A percentile compares a stretch with the other conserved stretches of the same genome.
These are phyloP conservation scores for Cheirogaleus medius DNA, from an alignment of 2,113 vertebrate genomes.

Conservation along the genomic window DNA sequence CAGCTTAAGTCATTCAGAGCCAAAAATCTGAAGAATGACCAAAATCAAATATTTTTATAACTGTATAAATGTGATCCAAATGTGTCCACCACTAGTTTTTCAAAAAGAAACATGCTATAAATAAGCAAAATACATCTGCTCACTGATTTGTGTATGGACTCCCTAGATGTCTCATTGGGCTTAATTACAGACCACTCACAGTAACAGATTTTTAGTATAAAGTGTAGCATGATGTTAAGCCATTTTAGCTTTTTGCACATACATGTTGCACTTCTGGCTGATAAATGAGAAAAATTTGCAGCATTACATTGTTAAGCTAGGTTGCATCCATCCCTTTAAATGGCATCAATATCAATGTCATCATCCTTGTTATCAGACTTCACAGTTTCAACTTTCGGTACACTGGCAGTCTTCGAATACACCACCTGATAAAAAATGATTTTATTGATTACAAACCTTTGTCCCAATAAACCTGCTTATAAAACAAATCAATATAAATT, in stretches of 20 bases:
- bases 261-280: conserved; percentile 87
- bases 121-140: conserved; percentile 86
- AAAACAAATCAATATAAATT: background rate
- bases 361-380: conserved; percentile 94
- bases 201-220: conserved; percentile 85
- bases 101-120: conserved; percentile 86
- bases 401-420: conserved; percentile 93
- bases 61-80: conserved; percentile 88
- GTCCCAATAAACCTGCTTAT: background rate
- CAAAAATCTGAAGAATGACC: conserved; percentile 82
- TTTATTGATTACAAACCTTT: background rate
- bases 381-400: conserved; percentile 97
- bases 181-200: conserved; percentile 87
- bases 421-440: conserved; percentile 90
- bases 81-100: conserved; percentile 86
- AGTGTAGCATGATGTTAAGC: conserved; percentile 87
- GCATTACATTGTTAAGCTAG: conserved; percentile 82
- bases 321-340: conserved; percentile 86
- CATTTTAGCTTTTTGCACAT: conserved; percentile 84
- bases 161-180: conserved; percentile 83
- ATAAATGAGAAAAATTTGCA: conserved; percentile 81
- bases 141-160: conserved; percentile 80
- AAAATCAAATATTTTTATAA: conserved; percentile 88
- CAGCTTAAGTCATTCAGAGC: conserved; percentile 68
- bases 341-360: conserved; percentile 99